Base-by-base conservation (phyloP, 2,888 invertebrate genomes). In the Agrotis exclamationis region DNA sequence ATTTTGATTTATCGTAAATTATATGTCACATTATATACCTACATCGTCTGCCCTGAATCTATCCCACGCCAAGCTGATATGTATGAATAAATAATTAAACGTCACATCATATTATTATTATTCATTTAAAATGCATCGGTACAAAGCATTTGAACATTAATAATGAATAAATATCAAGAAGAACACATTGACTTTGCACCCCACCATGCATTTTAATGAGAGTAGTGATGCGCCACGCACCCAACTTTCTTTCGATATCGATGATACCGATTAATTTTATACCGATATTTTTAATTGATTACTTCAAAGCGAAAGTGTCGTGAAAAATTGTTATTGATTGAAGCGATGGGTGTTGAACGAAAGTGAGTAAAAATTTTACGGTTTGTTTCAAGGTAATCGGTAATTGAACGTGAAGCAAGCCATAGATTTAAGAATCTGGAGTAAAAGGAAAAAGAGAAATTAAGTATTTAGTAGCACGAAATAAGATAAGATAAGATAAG, bases 121-220 rank as follows among this genome's bases (percentile, higher is more conserved):
- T 54, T 56, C 39, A 53, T 62, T 28, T 57, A 56, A 54, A 65
- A 78, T 71, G 64, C 78, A 63, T 71, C 51, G 24, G 50, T 69
- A 68, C 58, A 33, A 65, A 72, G 64, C 56, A 80, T 81, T 68
- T 63, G 68, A 70, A 70, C 71, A 75, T 75, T 66, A 79, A 79
- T 79, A 82, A 84, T 86, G 75, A 86, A 85, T 74, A 71, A 77
- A 76, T 82, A 76, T 83, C 69, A 65, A 73, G 83, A 80, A 85
- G 67, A 85, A 72, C 67, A 74, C 74, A 86, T 70, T 75, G 47
- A 73, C 69, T 63, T 56, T 56, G 58, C 68, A 54, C 44, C 63
- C 54, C 63, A 60, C 70, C 22, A 74, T 76, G 71, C 71, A 82
- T 77, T 78, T 70, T 80, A 76, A 86, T 73, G 65, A 71, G 57